A percentile compares a stretch with the other conserved stretches of the same genome.
These are phyloP conservation scores for Dicaeum eximium DNA, from an alignment of 2,113 vertebrate genomes.

Conservation along the genomic window DNA sequence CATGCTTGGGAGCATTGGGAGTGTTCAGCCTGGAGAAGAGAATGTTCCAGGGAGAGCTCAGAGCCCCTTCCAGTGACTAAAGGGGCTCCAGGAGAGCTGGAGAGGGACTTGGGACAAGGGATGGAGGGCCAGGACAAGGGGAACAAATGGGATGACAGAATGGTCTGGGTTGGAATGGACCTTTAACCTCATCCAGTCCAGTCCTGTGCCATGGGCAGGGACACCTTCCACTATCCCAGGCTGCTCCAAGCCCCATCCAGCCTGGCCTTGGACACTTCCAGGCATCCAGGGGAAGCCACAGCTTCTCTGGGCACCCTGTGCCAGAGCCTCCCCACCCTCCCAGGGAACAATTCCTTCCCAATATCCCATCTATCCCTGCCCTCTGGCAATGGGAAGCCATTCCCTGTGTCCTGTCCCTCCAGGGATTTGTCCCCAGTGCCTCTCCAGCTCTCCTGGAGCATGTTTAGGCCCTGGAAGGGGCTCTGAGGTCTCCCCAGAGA, in stretches of 20 bases:
- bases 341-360: neutral
- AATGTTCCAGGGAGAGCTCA: neutral
- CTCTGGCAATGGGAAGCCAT: neutral
- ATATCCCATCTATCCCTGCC: accelerated
- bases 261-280: accelerated
- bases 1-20: neutral
- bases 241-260: accelerated
- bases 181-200: accelerated
- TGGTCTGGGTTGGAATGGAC: neutral
- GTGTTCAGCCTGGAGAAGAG: neutral
- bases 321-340: accelerated
- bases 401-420: neutral
- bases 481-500: neutral
- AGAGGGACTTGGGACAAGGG: neutral
- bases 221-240: neutral
- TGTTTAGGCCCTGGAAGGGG: accelerated
- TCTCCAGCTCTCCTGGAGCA: neutral
- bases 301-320: neutral
- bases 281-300: neutral
- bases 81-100: neutral
- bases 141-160: neutral
- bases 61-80: neutral
- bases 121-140: neutral
- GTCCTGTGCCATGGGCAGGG: neutral
- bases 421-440: accelerated